Base-by-base conservation (phyloP, 2,888 invertebrate genomes). In the Protophormia terraenovae region DNA sequence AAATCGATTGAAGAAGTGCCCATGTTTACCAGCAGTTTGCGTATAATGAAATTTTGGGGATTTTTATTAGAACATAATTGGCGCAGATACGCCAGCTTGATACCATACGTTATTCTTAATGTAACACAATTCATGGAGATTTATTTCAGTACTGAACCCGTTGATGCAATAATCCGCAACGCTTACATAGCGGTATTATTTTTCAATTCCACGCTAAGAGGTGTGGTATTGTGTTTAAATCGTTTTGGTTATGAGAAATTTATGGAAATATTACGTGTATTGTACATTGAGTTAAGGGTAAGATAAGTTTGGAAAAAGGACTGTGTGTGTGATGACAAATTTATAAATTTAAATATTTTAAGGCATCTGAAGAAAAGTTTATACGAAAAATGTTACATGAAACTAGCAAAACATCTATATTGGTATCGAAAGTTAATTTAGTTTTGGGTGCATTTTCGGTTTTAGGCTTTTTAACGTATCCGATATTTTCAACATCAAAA, bases 41-140 rank as follows among this genome's bases (percentile, higher is more conserved):
- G 87, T 64, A 84, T 90, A 8, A 88, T 91, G 89, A 90, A 89
- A 83, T 91, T 89, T 82, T 91, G 90, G 91, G 89, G 89, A 0
- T 88, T 90, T 83, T 87, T 91, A 0, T 88, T 87, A 27, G 89
- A 88, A 5, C 90, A 90, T 86, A 91, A 91, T 67, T 91, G 90
- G 90, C 89, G 90, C 0, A 88, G 90, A n/a, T 91, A 91, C 82
- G 78, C 89, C 22, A 89, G 90, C 4, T 79, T 91, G 58, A 87
- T 86, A 7, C 89, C 90, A 0, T 90, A 81, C 3, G 22, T 83
- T 0, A 32, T 90, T 3, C 82, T 91, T 19, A 91, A 88, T 64
- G 47, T 79, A 0, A 87, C 89, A 0, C 90, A 91, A 60, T 89
- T 89, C 77, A 84, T 88, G 83, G 91, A 91, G 66, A 88, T 91